Base-by-base conservation (phyloP, 2,888 invertebrate species). In the Thalpophila matura region DNA sequence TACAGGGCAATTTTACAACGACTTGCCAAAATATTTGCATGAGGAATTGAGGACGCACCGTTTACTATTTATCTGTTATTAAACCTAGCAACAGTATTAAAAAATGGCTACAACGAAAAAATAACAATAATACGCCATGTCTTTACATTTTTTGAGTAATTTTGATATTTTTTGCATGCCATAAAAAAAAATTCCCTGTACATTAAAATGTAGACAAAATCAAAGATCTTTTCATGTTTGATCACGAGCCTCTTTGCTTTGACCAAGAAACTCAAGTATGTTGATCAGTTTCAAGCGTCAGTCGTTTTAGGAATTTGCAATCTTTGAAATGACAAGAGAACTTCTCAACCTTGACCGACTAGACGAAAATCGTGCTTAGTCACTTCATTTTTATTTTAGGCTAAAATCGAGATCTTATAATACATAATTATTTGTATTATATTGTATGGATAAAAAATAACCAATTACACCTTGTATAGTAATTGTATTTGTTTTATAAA, bases 211-310 rank as follows among this genome's bases (percentile, higher is more conserved):
- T 40, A 33, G 27, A 40, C 20, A 10, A 9, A 6, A 10, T 54
- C 7, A 5, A 10, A n/a, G 43, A 29, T 24, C 40, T 35, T 53
- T 53, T 60, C 16, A 9, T n/a, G 35, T 40, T 58, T 66, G 37
- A 35, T 45, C 27, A n/a, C 6, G 14, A 58, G 27, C 22, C 38
- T 43, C 42, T 35, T 26, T 37, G 38, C 45, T 55, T 55, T 46
- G 43, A 12, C 12, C 18, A 31, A 50, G 45, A 50, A 50, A 22
- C 54, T 69, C 31, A 24, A 69, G 35, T 38, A 31, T 55, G 24
- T 55, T 61, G 54, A 61, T 62, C 29, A 45, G 49, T 40, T 47
- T 37, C 18, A 50, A 69, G 69, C 40, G 45, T 31, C 31, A 7
- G 54, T 50, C n/a, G n/a, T n/a, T n/a, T 69, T 40, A 29, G 20